These are phyloP conservation scores for Junco hyemalis DNA, from an alignment of 2,113 vertebrate genomes.

Conservation along the genomic window DNA sequence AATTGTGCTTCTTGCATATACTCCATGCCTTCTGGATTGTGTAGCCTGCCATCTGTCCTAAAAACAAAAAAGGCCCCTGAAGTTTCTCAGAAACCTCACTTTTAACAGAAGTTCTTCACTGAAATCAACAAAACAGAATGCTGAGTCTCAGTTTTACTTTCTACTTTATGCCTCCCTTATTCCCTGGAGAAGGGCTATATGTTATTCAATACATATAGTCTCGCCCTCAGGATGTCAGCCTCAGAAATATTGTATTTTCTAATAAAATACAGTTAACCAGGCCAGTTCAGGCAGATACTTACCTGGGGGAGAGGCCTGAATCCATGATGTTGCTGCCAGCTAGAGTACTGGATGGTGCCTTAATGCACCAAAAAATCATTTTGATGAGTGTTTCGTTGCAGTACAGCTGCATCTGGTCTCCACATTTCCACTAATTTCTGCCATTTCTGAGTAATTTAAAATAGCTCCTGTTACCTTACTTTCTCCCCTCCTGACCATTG, in stretches of 20 bases:
- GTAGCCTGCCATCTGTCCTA: neutral
- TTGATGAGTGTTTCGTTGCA: slow-evolving; percentile 11
- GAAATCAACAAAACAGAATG: neutral
- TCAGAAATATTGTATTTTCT: neutral
- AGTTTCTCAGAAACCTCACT: neutral
- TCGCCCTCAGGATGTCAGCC: neutral
- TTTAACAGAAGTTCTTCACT: neutral
- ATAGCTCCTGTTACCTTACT: slow-evolving; percentile 60
- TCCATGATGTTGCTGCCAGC: slow-evolving; percentile 1
- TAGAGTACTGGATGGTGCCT: neutral
- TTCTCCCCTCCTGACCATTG: slow-evolving; percentile 37
- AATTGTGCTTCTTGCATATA: neutral
- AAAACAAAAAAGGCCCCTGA: neutral
- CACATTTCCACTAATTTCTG: slow-evolving; percentile 56
- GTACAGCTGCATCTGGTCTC: slow-evolving; percentile 59
- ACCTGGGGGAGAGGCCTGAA: slow-evolving; percentile 2
- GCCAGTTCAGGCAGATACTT: neutral
- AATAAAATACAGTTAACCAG: neutral
- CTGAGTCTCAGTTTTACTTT: neutral
- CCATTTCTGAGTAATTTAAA: slow-evolving; percentile 59
- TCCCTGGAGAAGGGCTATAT: neutral
- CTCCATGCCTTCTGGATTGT: neutral
- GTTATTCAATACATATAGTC: neutral
- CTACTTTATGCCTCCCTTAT: neutral
- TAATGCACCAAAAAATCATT: neutral